A percentile compares a stretch with the other conserved stretches of the same genome.
phyloP scores from a whole-genome alignment of 2,797 vertebrate species.

The Masticophis lateralis region DNA sequence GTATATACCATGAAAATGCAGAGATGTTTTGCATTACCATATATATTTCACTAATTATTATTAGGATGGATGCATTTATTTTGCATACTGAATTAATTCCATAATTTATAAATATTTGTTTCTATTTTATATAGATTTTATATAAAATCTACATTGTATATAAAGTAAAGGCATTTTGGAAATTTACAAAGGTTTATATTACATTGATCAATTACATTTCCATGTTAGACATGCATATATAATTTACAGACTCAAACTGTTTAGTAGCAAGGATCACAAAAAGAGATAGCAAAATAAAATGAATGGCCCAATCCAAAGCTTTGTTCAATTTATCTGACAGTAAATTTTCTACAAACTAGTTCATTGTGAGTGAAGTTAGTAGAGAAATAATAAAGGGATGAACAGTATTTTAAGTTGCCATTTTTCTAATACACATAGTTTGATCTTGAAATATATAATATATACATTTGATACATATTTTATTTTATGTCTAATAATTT shows the following conservation, averaged over 20 bases:
- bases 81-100: neutral
- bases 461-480: constrained; percentile 53
- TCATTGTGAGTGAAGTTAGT: neutral
- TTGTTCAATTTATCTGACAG: constrained; percentile 1
- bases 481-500: constrained; percentile 16
- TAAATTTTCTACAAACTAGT: constrained; percentile 48
- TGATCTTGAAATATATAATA: constrained; percentile 55
- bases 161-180: neutral
- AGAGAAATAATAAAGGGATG: constrained; percentile 48
- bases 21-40: neutral
- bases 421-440: constrained; percentile 44
- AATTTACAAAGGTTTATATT: neutral
- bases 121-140: neutral
- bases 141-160: neutral
- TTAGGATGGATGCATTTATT: neutral
- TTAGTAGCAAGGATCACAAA: neutral
- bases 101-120: neutral
- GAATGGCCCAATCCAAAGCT: neutral
- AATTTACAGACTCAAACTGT: neutral
- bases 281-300: neutral
- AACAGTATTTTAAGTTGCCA: constrained; percentile 17
- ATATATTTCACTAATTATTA: neutral
- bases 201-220: neutral
- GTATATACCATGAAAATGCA: neutral
- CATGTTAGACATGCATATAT: neutral